Base-by-base conservation (phyloP, 1,140 invertebrate genomes). In the Aphaenogaster floridana region DNA sequence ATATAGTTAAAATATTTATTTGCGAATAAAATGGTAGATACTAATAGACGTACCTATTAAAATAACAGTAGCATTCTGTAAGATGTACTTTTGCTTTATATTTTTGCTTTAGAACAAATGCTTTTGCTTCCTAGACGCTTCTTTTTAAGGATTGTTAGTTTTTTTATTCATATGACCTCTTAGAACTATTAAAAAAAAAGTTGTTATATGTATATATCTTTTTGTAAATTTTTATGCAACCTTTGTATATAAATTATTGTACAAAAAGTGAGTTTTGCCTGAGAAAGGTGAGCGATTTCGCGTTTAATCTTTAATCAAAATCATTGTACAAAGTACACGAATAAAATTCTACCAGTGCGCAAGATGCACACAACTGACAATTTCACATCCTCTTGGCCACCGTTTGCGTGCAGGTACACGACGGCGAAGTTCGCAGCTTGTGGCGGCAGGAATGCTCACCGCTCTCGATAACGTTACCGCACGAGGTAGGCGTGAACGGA, bases 371-470 rank as follows among this genome's bases (percentile, higher is more conserved):
- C 50, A 28, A 64, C 17, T 71, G 39, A 77, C 68, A 28, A 77
- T 90, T 87, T 86, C 69, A 74, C 74, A 86, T 88, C 81, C 86
- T 90, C 50, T 36, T 87, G 89, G 64, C 80, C 84, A 68, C 64
- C 88, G 71, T 91, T 88, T 86, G 54, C 88, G 79, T 72, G 88
- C 90, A 95, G 94, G 92, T 91, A 64, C 93, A 93, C 68, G 93
- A 94, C 52, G 91, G 91, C 42, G 94, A 95, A 68, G 78, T 88
- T 77, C 92, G 94, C 76, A 77, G 89, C 3, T 86, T 91, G 4
- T 95, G 94, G 94, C 93, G 93, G 52, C 94, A 95, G 80, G 95
- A 95, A 54, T 94, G 95, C 71, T 95, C 95, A 61, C 95, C 96
- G 9, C 91, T 96, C 52, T 95, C 95, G 68, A 95, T 95, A 88